Evolutionary conservation across 2,113 vertebrate genomes (phyloP), one percentile per base, ranked within the genome.

Genomic region (Cavia aperea): DNA sequence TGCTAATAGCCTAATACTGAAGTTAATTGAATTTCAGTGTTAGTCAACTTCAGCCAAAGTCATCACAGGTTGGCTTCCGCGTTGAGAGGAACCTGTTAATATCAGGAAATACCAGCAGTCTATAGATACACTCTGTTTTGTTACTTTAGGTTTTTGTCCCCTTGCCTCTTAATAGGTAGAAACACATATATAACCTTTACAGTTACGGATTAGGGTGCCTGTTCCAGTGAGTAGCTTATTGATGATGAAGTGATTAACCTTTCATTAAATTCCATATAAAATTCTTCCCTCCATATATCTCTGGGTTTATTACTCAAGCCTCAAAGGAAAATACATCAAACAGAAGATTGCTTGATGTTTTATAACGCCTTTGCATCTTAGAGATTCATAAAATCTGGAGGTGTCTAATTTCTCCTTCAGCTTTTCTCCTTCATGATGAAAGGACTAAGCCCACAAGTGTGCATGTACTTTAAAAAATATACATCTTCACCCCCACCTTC

Each of bases 221-320:
- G 90, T 63, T 75, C n/a, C 49, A 78, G 63, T 73, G 77, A 93
- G 88, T 95, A 83, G 95, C 77, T 96, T 94, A 92, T 91, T 89
- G 90, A 95, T 96, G 92, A 56, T 86, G 62, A 85, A 94, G 92
- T 94, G 92, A 96, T 96, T 97, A 96, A 96, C 94, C 88, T 96
- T 95, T 95, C 93, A 94, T 96, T 96, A 96, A 96, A 93, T 62
- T 94, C 93, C 90, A 91, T 94, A 93, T 94, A 94, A 96, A 96
- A 96, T 92, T 90, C 82, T 90, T 90, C 36, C 92, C 39, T 82
- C 73, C 70, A 94, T 95, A 85, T 93, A 95, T 94, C 88, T 93
- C 86, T 83, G 78, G 78, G 63, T 94, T 95, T 95, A 94, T 96
- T 93, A 91, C 83, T 79, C 58, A 93, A 81, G 58, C 77, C 78